Conservation (phyloP, 2,113 vertebrate species). For the Centropristis striata region DNA sequence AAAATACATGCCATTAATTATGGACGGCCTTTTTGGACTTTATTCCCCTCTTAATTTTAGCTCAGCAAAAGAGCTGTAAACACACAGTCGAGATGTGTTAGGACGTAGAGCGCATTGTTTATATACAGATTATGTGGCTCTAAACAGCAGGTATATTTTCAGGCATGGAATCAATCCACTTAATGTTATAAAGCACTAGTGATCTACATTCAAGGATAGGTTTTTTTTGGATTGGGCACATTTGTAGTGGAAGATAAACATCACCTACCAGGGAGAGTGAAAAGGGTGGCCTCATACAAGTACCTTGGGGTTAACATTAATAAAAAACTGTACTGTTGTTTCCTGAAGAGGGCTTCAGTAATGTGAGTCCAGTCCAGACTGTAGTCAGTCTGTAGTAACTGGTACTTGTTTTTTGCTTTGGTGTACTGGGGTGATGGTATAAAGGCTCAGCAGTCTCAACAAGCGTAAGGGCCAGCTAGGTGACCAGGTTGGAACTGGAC, state of each 20-base stretch:
- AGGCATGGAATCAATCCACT: constrained; percentile 15
- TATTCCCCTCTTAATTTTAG: constrained; percentile 16
- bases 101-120: background rate
- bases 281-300: too few species aligned
- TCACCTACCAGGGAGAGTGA: background rate
- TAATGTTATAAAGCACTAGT: constrained; percentile 2
- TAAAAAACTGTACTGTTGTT: too few species aligned
- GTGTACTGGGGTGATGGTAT: too few species aligned
- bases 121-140: constrained; percentile 14
- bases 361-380: too few species aligned
- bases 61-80: constrained; percentile 31
- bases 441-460: too few species aligned
- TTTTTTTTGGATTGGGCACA: background rate
- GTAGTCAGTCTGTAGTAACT: too few species aligned
- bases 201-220: background rate
- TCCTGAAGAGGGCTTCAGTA: too few species aligned
- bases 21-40: constrained; percentile 8
- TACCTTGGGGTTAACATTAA: too few species aligned
- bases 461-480: too few species aligned
- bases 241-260: background rate
- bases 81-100: background rate
- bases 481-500: too few species aligned
- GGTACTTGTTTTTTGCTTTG: too few species aligned
- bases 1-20: constrained; percentile 65
- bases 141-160: constrained; percentile 2